A percentile compares a stretch with the other conserved stretches of the same genome.
Evolutionary conservation across 2,888 invertebrate genomes (phyloP).

Genomic region (Bembecia ichneumoniformis): DNA sequence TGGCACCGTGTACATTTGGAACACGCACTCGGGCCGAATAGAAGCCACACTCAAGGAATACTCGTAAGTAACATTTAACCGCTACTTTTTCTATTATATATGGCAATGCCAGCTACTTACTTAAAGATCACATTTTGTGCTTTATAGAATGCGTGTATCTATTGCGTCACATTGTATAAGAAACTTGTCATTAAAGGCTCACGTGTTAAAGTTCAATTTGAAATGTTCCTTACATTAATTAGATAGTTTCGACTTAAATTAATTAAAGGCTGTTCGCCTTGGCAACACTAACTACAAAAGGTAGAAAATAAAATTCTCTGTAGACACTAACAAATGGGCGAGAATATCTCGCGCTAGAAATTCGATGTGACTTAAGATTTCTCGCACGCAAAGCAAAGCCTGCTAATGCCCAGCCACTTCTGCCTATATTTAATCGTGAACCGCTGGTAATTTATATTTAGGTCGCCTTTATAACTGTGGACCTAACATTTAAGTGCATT

Average conservation of each 20-base stretch:
- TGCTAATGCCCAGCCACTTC: not conserved
- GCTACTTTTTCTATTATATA: too few species aligned
- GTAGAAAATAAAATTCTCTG: not conserved
- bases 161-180: too few species aligned
- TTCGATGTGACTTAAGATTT: not conserved
- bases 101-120: too few species aligned
- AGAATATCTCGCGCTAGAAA: not conserved
- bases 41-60: slow-evolving; percentile 87
- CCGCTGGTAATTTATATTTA: not conserved
- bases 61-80: slow-evolving; percentile 68
- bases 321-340: not conserved
- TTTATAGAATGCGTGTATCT: too few species aligned
- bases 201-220: too few species aligned
- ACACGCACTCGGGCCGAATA: slow-evolving; percentile 80
- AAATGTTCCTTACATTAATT: too few species aligned
- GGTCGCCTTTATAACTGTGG: not conserved
- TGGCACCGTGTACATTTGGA: slow-evolving; percentile 94
- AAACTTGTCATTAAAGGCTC: too few species aligned
- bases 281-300: not conserved
- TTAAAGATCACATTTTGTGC: too few species aligned
- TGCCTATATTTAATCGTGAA: not conserved
- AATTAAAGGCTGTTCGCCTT: not conserved
- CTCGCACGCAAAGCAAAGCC: not conserved
- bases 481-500: not conserved
- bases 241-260: not conserved